Base-by-base conservation (phyloP, 2,797 vertebrate species). In the Podargus strigoides region DNA sequence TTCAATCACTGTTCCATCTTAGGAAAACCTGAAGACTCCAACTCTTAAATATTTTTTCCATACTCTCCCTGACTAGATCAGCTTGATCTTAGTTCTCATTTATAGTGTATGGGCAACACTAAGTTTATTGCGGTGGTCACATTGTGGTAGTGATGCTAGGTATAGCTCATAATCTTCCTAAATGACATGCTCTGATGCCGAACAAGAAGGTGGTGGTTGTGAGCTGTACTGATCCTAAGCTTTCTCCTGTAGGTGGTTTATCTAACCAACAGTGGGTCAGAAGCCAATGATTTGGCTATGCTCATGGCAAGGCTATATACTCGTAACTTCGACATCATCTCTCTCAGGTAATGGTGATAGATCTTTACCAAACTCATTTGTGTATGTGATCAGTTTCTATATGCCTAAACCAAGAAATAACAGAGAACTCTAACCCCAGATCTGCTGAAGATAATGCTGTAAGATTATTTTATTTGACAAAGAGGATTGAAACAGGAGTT, bases 201-300 rank as follows among this genome's bases (percentile, higher is more conserved):
- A 49, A 30, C 14, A 28, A 49, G 44, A 16, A 10, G 21, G 24
- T 41, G 32, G 7, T 78, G 22, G 8, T 44, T 82, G 28, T 66
- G 44, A 2, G 3, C 59, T 70, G 16, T 67, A 4, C 60, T 96
- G 82, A 96, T 60, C 39, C 27, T 72, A 30, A 10, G 64, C 87
- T 10, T 91, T 50, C 89, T 68, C 89, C 39, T 66, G 3, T 66
- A 99, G 99, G 98, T 99, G 68, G 89, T 99, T 89, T 99, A 98
- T 96, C 95, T 99, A 63, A 98, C 98, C 58, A 99, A 99, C 97
- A 99, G 99, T 1, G 99, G 99, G 80, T 99, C 99, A 4, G 99
- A 99, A 95, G 99, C 99, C 79, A 99, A 99, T 22, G 99, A 99
- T 76, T 94, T 99, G 56, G 99, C 99, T 2, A 98, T 99, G 98